Evolutionary conservation across 2,113 vertebrate species (phyloP).

Genomic region (Oceanodroma tethys): DNA sequence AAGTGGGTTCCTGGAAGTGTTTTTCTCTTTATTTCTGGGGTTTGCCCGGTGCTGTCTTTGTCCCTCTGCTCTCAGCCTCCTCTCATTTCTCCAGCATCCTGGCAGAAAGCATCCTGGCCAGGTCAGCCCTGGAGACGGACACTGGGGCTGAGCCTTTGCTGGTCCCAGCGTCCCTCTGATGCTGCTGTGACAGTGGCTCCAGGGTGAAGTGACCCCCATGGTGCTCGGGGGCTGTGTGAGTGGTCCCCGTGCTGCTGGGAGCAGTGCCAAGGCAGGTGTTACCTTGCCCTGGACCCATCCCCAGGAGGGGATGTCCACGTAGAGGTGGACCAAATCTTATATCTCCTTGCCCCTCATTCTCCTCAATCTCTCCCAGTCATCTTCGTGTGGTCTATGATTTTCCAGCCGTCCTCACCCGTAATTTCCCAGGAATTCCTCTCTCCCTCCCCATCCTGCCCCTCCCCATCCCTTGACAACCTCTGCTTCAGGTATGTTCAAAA

Average conservation of each 20-base stretch:
- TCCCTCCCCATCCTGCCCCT: neutral
- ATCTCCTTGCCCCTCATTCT: neutral
- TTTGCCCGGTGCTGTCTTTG: neutral
- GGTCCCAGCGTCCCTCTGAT: accelerated
- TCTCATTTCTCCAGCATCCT: neutral
- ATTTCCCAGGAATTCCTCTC: neutral
- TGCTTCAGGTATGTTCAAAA: neutral
- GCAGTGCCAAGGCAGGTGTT: neutral
- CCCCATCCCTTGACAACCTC: neutral
- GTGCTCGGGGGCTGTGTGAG: neutral
- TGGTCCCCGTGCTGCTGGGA: accelerated
- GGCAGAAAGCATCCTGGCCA: neutral
- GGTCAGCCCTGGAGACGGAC: neutral
- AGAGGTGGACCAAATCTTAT: neutral
- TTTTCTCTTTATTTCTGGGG: neutral
- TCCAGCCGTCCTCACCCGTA: neutral
- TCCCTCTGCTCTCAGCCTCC: neutral
- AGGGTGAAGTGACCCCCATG: neutral
- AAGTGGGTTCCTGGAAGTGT: neutral
- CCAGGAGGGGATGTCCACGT: accelerated
- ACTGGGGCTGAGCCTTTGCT: neutral
- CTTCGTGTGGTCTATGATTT: neutral
- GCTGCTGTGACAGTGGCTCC: neutral
- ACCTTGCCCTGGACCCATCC: neutral
- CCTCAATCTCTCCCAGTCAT: neutral